Percentiles rank a stretch among this genome's conserved stretches.
Conservation (phyloP, 2,113 vertebrate genomes). For the Pimephales promelas region DNA sequence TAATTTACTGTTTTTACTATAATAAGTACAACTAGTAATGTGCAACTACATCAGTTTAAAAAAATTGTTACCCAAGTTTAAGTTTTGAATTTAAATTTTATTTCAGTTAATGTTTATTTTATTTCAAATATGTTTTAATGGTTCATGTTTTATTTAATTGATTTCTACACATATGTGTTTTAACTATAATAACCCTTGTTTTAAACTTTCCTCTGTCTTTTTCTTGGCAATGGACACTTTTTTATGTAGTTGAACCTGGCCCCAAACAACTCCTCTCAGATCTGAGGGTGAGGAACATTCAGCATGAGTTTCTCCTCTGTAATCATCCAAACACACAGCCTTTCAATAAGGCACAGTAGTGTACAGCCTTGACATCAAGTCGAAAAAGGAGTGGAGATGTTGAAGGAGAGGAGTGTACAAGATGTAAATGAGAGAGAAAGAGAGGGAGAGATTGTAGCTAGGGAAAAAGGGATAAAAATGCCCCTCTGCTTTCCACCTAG, state of each 20-base stretch:
- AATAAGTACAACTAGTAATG: too few species aligned
- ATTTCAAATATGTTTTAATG: not conserved
- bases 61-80: too few species aligned
- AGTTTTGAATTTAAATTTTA: not conserved
- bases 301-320: constrained; percentile 7
- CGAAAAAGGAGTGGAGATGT: not conserved
- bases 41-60: too few species aligned
- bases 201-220: not conserved
- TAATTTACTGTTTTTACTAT: too few species aligned
- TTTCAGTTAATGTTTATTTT: not conserved
- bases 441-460: constrained; percentile 33
- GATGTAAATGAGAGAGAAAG: not conserved
- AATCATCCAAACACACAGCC: constrained; percentile 19
- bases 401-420: not conserved
- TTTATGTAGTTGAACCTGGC: not conserved
- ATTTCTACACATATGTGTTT: not conserved
- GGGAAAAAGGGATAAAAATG: constrained; percentile 43
- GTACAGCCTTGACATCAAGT: not conserved
- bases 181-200: not conserved
- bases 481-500: constrained; percentile 45
- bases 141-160: not conserved
- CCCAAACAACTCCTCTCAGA: not conserved
- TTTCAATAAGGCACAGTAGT: constrained; percentile 17
- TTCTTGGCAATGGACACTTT: not conserved
- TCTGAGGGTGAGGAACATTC: not conserved